Base-by-base conservation (phyloP, 2,888 invertebrate species). In the Drosophila cyrtoloma region DNA sequence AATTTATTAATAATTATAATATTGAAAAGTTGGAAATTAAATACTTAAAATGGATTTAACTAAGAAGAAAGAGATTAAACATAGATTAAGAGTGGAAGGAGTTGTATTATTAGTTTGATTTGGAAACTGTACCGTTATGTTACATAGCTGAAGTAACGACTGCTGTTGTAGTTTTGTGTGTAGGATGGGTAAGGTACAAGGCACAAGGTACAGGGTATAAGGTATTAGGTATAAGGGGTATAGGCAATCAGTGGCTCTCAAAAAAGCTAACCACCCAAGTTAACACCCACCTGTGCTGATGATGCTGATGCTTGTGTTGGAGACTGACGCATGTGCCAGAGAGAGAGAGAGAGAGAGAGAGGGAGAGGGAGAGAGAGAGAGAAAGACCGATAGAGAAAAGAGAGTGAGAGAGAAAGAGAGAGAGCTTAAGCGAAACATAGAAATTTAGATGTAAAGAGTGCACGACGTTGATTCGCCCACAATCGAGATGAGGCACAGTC, bases 381-480 rank as follows among this genome's bases (percentile, higher is more conserved):
- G 14, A 14, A 2, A 35, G 35, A 30, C 6, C 30, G 30, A 7
- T 5, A 5, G 35, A 14, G 35, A 14, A 5, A 4, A 1, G 10
- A 10, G 10, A 33, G 33, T 33, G 37, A 44, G 22, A 44, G 22
- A 1, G 44, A 22, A 14, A 47, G 14, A 22, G 4, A 22, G 4
- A 47, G 47, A 26, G 16, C 22, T 6, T 44, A 30, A 28, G 37
- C 56, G 28, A 47, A 26, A 26, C 47, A 66, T 32, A 33, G 68
- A 30, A 28, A 58, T 59, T 52, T 64, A 42, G 64, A 59, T 50
- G 69, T 59, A 16, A 56, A 61, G 63, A 61, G 44, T 51, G 50
- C 68, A 70, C 71, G 77, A 69, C 71, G 72, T 69, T 82, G 90
- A 88, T 87, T 82, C 90, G 80, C 73, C 71, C 79, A 70, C 69